Evolutionary conservation across 1,140 invertebrate species (phyloP).

Genomic region (Chironomus striatipennis): DNA sequence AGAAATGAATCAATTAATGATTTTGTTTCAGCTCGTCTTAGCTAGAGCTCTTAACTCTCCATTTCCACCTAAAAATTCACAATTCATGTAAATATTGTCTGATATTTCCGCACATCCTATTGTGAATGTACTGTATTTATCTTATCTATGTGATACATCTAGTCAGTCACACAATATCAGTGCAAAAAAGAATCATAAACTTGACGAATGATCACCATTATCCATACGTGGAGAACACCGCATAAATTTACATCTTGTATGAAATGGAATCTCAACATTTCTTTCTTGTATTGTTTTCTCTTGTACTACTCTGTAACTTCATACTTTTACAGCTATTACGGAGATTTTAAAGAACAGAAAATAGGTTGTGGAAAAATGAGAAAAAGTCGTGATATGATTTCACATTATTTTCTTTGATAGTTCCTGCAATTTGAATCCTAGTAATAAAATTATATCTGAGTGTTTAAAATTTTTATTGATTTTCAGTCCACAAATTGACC

Average conservation of each 20-base stretch:
- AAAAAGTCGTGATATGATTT: slow-evolving; percentile 23
- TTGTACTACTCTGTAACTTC: background rate
- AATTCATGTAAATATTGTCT: no score
- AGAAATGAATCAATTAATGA: no score
- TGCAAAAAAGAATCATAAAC: background rate
- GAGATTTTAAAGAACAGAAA: background rate
- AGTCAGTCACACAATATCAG: background rate
- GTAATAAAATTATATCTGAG: no score
- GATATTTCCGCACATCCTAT: no score
- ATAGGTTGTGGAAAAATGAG: background rate
- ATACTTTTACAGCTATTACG: background rate
- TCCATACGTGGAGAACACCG: slow-evolving; percentile 16
- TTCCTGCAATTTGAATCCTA: no score
- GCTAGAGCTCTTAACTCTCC: no score
- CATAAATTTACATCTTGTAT: slow-evolving; percentile 21
- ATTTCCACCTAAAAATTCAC: no score
- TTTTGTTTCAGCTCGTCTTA: no score
- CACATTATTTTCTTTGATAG: slow-evolving; percentile 41
- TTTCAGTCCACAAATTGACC: no score
- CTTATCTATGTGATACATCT: background rate
- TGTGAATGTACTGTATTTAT: background rate
- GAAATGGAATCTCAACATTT: background rate
- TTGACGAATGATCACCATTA: slow-evolving; percentile 22
- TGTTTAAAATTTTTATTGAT: no score
- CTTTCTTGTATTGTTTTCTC: no score